Conservation (phyloP, 2,888 invertebrate genomes). For the Thera obeliscata region DNA sequence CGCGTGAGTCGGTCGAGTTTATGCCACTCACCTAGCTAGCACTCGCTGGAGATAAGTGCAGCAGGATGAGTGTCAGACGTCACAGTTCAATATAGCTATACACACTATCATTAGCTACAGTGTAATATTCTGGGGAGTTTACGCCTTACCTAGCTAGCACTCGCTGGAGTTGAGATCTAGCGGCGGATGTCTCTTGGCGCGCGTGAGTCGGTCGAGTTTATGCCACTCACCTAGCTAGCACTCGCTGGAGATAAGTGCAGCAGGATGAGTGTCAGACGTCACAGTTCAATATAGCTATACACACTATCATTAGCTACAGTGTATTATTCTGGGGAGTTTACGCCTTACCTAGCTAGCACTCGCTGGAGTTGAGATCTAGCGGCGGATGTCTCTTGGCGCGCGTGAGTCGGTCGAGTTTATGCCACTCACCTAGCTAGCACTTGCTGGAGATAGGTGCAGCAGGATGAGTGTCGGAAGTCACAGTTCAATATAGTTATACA, state of each 20-base stretch:
- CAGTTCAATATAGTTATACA: too few species aligned
- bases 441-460: too few species aligned
- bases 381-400: too few species aligned
- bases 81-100: too few species aligned
- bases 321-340: conserved; percentile 75
- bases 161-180: conserved; percentile 84
- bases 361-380: conserved; percentile 84
- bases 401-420: conserved; percentile 95
- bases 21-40: conserved; percentile 16
- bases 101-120: too few species aligned
- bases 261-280: too few species aligned
- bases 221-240: conserved; percentile 17
- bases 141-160: conserved; percentile 57
- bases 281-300: too few species aligned
- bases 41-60: conserved; percentile 19
- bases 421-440: too few species aligned
- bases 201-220: conserved; percentile 94
- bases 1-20: conserved; percentile 94
- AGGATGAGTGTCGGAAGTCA: too few species aligned
- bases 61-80: too few species aligned
- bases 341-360: conserved; percentile 60
- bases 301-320: too few species aligned
- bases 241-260: conserved; percentile 17
- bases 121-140: conserved; percentile 75
- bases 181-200: conserved; percentile 88